These are phyloP conservation scores for Balanococcus diminutus DNA, from an alignment of 2,888 invertebrate genomes.

Conservation along the genomic window DNA sequence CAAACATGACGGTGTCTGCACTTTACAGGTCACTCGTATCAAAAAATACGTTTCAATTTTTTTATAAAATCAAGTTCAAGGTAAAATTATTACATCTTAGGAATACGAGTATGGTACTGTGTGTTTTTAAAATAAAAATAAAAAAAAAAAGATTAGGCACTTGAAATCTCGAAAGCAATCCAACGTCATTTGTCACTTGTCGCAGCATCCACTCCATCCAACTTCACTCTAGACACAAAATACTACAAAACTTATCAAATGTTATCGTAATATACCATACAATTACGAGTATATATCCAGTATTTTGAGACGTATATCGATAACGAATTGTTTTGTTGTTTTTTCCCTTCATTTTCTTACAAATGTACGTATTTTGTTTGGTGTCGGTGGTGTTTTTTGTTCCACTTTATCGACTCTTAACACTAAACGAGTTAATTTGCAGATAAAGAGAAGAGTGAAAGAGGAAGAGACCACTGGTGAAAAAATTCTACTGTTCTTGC, in stretches of 20 bases:
- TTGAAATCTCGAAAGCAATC: too few relatives aligned
- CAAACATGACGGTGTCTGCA: neutral
- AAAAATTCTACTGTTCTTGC: neutral
- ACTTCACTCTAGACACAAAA: neutral
- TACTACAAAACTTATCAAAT: neutral
- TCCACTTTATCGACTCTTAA: neutral
- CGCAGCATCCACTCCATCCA: neutral
- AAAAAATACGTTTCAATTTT: neutral
- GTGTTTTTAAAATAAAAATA: too few relatives aligned
- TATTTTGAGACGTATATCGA: neutral
- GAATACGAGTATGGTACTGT: neutral
- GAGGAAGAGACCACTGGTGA: neutral
- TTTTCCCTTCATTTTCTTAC: neutral
- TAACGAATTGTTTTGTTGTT: neutral
- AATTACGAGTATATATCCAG: too few relatives aligned
- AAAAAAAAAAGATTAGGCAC: too few relatives aligned
- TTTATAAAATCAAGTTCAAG: too few relatives aligned
- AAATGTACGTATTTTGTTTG: neutral
- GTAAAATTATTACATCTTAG: too few relatives aligned
- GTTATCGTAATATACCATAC: neutral
- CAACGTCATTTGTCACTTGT: too few relatives aligned
- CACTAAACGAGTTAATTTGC: neutral
- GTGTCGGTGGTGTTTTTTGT: neutral
- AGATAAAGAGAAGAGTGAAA: neutral
- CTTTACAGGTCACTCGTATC: neutral